Base-by-base conservation (phyloP, 2,797 vertebrate species). In the Tolypeutes matacus region DNA sequence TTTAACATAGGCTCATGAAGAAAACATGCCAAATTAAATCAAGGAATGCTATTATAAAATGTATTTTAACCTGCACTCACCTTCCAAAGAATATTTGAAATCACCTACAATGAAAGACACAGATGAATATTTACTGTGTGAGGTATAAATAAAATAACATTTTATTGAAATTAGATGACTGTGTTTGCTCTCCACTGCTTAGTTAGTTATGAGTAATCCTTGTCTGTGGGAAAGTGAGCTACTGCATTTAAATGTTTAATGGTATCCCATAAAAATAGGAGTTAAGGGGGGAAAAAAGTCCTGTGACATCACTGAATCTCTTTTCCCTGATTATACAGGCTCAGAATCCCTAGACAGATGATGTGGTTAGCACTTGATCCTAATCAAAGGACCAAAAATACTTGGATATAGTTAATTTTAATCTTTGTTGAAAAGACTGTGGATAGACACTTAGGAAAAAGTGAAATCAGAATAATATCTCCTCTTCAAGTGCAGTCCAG, bases 341-440 rank as follows among this genome's bases (percentile, higher is more conserved):
- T 58, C 31, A 69, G 78, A 36, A 49, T 90, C 36, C 84, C 91
- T 15, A 27, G 31, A 83, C 75, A 69, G 84, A 86, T 86, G 65
- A 69, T 25, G 73, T 58, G 62, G 60, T 76, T 73, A 83, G 86
- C 73, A 87, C 90, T 93, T 82, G 80, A 95, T 95, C 51, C 87
- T 94, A 67, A 90, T 96, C 91, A 95, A 93, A 97, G 84, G 87
- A 58, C 31, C 86, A 34, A 21, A 90, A 90, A 95, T 70, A 42
- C 49, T 69, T 83, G 83, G 86, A 82, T 91, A 36, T 29, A 56
- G 90, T 94, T 95, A 70, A 86, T 92, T 94, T 81, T 60, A 15
- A 96, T 93, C 80, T 62, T 81, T 11, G 27, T n/a, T 93, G 86
- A 81, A 10, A 36, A 83, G 83, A 69, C 11, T 34, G 87, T 53